Evolutionary conservation across 2,888 invertebrate species (phyloP), one percentile per base, ranked within the genome.

Genomic region (Drosophila nr. fundita): DNA sequence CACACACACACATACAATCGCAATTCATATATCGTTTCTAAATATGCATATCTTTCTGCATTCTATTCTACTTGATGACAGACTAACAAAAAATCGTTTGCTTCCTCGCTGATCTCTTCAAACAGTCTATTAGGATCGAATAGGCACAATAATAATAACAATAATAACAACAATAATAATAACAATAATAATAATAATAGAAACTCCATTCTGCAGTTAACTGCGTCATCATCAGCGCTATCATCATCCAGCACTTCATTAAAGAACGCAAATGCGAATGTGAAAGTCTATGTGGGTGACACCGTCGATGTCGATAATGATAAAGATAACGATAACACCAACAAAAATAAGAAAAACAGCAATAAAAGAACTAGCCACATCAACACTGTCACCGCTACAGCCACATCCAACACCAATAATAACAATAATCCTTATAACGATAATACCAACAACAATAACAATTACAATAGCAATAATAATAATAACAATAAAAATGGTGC

Each of bases 81-180:
- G 93, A 92, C 92, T 87, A 93, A 93, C 88, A 93, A 92, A 88
- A 93, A 93, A 93, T 91, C 91, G 88, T 92, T 92, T 90, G 89
- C 92, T 91, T 91, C 91, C 80, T 92, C 92, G 92, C 91, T 92
- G 92, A 91, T 92, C 86, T 92, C 93, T 83, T 91, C 93, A 89
- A 93, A 92, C 91, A 92, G 91, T 91, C 86, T 92, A 80, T 92
- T 93, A 92, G 93, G 92, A 90, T 92, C 92, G 82, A 92, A 91
- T 91, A 92, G 91, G 90, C 91, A 82, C 61, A 82, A 69, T 55
- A 72, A 76, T 59, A 65, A 91, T 89, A 91, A 61, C 15, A 91
- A 61, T n/a, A 65, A 77, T 13, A 60, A 67, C 6, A 55, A 63
- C 2, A 71, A 66, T 21, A 70, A 66, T 18, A 71, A 76, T 52